Base-by-base conservation (phyloP, 2,797 vertebrate genomes). In the Cossypha caffra region DNA sequence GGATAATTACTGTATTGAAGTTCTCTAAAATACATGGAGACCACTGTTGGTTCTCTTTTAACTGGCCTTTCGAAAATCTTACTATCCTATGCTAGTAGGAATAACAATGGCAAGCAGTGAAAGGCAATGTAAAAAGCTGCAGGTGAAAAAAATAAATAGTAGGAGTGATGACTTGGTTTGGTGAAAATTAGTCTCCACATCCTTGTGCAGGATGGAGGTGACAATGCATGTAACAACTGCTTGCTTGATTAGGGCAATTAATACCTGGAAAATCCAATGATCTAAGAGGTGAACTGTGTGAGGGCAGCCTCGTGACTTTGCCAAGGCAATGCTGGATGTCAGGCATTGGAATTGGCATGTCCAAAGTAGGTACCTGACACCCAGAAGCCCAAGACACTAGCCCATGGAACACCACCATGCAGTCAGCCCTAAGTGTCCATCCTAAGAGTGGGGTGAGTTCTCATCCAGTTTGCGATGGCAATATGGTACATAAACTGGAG, bases 341-440 rank as follows among this genome's bases (percentile, higher is more conserved):
- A 51, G 47, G 29, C 29, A n/a, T n/a, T n/a, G 21, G 43, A 47
- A 81, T 3, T 0, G 0, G 19, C 5, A 16, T 20, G 66, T 26
- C 42, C 38, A 35, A 14, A 86, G 26, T 9, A 66, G 15, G 21
- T 48, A 12, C 3, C 28, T 33, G 50, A 31, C 23, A 59, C 13
- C 18, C 33, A 8, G 68, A 62, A 76, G 31, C 19, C 13, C 16
- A n/a, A 35, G 29, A 42, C 16, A 74, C 1, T 42, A 52, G 21
- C 21, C 31, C 40, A 21, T 9, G 9, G 6, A 33, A 63, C 6
- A 42, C 33, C 33, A 23, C 43, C 3, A 5, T 25, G 17, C 35
- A 58, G 26, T n/a, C 68, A 58, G 55, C 18, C 10, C 38, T 58
- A 25, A 29, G 48, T 31, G 48, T 63, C 26, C 54, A 1, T 35